A percentile compares a stretch with the other conserved stretches of the same genome.
These are phyloP conservation scores for Hystrix cristata DNA, from an alignment of 2,113 vertebrate genomes.

Conservation along the genomic window DNA sequence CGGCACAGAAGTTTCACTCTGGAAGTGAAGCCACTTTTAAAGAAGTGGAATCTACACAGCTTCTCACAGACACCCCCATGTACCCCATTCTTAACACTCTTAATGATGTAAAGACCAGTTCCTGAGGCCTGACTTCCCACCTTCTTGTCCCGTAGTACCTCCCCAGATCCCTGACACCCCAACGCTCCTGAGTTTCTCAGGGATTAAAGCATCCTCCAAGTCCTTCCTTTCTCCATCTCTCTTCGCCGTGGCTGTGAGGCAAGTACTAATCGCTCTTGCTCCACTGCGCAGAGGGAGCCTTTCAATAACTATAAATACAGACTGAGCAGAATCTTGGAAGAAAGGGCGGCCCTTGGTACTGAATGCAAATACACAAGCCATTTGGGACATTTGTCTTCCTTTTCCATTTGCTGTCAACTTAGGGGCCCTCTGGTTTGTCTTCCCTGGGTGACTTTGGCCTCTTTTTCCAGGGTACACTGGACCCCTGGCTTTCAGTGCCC, in stretches of 20 bases:
- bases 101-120: neutral
- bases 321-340: neutral
- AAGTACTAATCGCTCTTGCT: rapidly evolving
- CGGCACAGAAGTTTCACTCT: neutral
- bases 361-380: rapidly evolving
- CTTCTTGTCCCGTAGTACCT: no score
- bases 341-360: neutral
- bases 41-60: neutral
- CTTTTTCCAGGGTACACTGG: neutral
- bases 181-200: neutral
- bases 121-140: neutral
- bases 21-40: neutral
- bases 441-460: neutral
- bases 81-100: neutral
- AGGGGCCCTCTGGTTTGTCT: neutral
- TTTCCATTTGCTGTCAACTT: neutral
- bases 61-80: rapidly evolving
- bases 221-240: no score
- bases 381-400: neutral
- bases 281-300: neutral
- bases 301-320: neutral
- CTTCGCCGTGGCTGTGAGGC: no score
- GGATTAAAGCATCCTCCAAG: neutral
- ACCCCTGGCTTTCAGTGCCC: neutral
- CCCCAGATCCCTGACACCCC: neutral